Evolutionary conservation across 2,797 vertebrate genomes (phyloP), one percentile per base, ranked within the genome.

Genomic region (Dendrocincla fuliginosa): DNA sequence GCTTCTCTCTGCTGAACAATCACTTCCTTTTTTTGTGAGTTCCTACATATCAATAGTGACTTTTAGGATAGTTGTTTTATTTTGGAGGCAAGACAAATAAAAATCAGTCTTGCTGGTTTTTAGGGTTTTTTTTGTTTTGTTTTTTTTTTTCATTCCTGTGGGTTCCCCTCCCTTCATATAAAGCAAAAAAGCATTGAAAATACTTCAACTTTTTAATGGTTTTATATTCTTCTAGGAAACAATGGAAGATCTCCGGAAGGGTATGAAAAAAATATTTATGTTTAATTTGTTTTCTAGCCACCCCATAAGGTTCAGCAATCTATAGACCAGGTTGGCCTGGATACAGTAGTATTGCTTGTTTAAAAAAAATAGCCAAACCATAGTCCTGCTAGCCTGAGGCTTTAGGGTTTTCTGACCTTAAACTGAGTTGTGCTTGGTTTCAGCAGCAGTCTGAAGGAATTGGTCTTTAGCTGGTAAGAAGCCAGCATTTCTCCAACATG

Each of bases 1-100:
- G 60, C 59, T 91, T 33, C 87, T 93, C 82, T 77, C 30, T 92
- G 83, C 77, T 93, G 70, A 95, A 96, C 90, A 95, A 89, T 76
- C 52, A 32, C 28, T 71, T 93, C 70, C n/a, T 90, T 93, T 91
- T 88, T 87, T 84, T 80, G 60, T 65, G 39, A 77, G 60, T 60
- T 95, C 33, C 23, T 85, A 44, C 20, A 2, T 67, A 90, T 87
- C 76, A 96, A 22, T 84, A 88, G 71, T 89, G 89, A 91, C 81
- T 95, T 88, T 59, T 81, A 82, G 32, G 56, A 39, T 65, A 59
- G 30, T 71, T 79, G 74, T 63, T 91, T 87, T 84, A 41, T 91
- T 90, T 90, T 83, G 39, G 39, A 90, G 47, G 32, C 33, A 86
- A 92, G 61, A 82, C 73, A 89, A 77, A 75, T 56, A 86, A 85